A percentile compares a stretch with the other conserved stretches of the same genome.
These are phyloP conservation scores for Leiothrix lutea DNA, from an alignment of 2,113 vertebrate species.

Conservation along the genomic window DNA sequence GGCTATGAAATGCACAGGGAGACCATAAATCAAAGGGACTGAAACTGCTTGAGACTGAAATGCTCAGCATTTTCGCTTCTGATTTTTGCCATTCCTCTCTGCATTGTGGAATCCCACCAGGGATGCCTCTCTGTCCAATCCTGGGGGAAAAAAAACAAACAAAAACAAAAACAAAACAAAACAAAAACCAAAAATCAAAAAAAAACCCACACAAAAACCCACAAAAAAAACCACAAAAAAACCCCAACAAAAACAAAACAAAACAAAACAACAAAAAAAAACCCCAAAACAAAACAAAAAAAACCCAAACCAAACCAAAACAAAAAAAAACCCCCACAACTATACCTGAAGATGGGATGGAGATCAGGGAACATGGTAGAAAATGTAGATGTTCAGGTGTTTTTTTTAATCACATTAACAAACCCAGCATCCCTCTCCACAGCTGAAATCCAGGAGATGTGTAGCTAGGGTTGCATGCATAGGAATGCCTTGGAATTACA, in stretches of 20 bases:
- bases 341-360: neutral
- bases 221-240: no score
- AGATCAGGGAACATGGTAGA: neutral
- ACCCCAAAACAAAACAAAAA: neutral
- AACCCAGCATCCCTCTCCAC: neutral
- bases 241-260: no score
- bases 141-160: neutral
- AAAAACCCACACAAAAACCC: no score
- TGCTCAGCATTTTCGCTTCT: neutral
- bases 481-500: neutral
- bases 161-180: no score
- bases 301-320: accelerated
- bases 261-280: accelerated
- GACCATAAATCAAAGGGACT: neutral
- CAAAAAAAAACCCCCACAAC: accelerated
- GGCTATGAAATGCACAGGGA: neutral
- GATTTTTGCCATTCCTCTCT: neutral
- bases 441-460: neutral
- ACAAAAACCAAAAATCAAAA: accelerated
- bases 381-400: neutral
- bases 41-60: neutral
- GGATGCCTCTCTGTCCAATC: neutral
- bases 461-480: neutral
- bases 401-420: neutral
- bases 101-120: neutral